Conservation (phyloP, 2,113 vertebrate genomes). For the Mixornis gularis region DNA sequence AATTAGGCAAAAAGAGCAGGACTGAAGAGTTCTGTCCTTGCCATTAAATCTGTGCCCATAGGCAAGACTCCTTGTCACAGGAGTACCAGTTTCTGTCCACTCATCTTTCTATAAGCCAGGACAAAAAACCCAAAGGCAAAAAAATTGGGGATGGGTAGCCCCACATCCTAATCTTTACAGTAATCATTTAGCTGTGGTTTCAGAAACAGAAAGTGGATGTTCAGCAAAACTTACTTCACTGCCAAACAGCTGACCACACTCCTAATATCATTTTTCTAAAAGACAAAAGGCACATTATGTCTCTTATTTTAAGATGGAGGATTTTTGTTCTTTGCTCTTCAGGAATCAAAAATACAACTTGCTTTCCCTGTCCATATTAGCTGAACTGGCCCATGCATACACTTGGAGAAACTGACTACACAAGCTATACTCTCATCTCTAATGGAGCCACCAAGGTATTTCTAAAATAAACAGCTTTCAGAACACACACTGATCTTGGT, state of each 20-base stretch:
- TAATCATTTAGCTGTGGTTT: conserved; percentile 22
- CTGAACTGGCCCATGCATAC: background rate
- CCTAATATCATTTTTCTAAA: background rate
- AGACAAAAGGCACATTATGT: background rate
- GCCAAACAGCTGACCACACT: conserved; percentile 28
- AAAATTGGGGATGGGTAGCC: background rate
- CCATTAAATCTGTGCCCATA: background rate
- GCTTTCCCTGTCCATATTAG: background rate
- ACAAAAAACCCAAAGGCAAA: background rate
- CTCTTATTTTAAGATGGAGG: conserved; percentile 11
- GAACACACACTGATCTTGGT: background rate
- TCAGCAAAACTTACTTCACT: background rate
- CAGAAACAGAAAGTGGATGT: conserved; percentile 15
- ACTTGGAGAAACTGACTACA: background rate
- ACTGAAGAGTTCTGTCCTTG: background rate
- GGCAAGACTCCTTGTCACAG: background rate
- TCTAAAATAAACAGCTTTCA: conserved; percentile 50
- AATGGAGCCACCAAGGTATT: conserved; percentile 3
- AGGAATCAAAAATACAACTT: conserved; percentile 35
- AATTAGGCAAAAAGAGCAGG: background rate
- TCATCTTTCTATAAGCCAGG: background rate
- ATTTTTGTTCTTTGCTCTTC: conserved; percentile 3
- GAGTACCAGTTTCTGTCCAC: background rate
- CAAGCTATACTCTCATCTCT: background rate
- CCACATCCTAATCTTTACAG: background rate